These are phyloP conservation scores for Zosterops lateralis DNA, from an alignment of 2,113 vertebrate species.

Conservation along the genomic window DNA sequence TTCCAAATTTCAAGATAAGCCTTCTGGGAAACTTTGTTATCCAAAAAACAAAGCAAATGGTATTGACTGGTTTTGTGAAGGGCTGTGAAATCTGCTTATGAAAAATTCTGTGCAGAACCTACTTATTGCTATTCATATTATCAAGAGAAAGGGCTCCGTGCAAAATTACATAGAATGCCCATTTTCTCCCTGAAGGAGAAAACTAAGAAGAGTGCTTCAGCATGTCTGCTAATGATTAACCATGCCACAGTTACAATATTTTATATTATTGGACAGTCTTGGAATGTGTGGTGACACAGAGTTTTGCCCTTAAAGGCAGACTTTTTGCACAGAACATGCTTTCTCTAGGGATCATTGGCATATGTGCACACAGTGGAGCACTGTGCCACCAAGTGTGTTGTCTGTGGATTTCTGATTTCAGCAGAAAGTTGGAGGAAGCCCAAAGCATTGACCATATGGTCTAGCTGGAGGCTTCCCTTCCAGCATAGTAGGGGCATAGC, in stretches of 20 bases:
- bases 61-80: neutral
- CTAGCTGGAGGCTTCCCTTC: neutral
- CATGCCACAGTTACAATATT: neutral
- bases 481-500: neutral
- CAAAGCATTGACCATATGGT: neutral
- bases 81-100: neutral
- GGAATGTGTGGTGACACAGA: neutral
- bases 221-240: neutral
- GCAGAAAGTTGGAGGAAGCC: neutral
- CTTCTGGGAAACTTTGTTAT: neutral
- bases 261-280: neutral
- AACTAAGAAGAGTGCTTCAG: neutral
- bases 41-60: neutral
- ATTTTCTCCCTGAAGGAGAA: neutral
- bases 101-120: neutral
- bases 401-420: neutral
- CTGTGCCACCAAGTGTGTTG: neutral
- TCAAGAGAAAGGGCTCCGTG: neutral
- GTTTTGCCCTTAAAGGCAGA: neutral
- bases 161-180: neutral
- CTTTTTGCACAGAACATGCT: neutral
- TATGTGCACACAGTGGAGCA: rapidly evolving
- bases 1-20: neutral
- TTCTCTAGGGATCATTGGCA: neutral
- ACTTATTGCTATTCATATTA: neutral